Percentiles rank a stretch among this genome's conserved stretches.
These are phyloP conservation scores for Cecidostiba fungosa DNA, from an alignment of 2,888 invertebrate genomes.

Conservation along the genomic window DNA sequence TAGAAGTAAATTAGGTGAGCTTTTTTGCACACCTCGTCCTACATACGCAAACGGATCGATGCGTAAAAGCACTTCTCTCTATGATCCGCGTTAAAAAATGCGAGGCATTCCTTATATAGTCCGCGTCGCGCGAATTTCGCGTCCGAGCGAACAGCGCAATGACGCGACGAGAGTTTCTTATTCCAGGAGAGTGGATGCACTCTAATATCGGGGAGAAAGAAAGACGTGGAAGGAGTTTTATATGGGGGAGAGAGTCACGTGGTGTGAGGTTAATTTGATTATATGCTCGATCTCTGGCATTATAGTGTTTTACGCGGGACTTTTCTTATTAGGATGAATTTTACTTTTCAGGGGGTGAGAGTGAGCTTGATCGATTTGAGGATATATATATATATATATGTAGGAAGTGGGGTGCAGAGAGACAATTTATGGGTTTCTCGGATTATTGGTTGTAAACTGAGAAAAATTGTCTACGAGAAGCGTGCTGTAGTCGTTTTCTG, in stretches of 20 bases:
- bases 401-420: neutral
- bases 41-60: neutral
- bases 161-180: constrained; percentile 1
- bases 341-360: neutral
- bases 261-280: constrained; percentile 29
- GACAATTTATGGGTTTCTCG: neutral
- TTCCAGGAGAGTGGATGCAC: neutral
- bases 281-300: neutral
- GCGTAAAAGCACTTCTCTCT: constrained; percentile 23
- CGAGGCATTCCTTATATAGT: neutral
- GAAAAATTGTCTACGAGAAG: neutral
- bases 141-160: neutral
- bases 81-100: constrained; percentile 38
- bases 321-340: neutral
- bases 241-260: neutral
- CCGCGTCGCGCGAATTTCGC: neutral
- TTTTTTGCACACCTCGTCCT: neutral
- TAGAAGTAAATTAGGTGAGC: constrained; percentile 48
- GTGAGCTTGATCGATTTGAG: neutral
- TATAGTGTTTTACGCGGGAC: neutral
- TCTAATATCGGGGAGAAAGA: neutral
- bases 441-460: neutral
- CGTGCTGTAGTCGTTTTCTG: too few species aligned
- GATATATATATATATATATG: neutral
- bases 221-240: neutral